A percentile compares a stretch with the other conserved stretches of the same genome.
These are phyloP conservation scores for Diarsia rubi DNA, from an alignment of 2,888 invertebrate species.

Conservation along the genomic window DNA sequence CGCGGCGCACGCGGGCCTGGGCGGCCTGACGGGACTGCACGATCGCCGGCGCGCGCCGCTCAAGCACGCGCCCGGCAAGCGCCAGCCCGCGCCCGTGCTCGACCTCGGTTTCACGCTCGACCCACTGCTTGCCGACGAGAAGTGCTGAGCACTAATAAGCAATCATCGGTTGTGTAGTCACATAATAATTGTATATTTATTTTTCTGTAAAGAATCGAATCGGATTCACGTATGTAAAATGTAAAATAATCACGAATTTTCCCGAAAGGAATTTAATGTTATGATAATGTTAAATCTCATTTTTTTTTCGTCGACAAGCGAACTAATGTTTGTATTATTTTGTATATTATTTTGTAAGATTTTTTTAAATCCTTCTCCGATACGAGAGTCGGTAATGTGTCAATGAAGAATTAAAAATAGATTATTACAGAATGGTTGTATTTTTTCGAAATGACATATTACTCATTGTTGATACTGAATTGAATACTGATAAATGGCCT, in stretches of 20 bases:
- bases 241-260: slow-evolving; percentile 85
- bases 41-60: slow-evolving; percentile 69
- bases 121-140: slow-evolving; percentile 88
- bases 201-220: slow-evolving; percentile 86
- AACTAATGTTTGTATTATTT: slow-evolving; percentile 90
- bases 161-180: slow-evolving; percentile 87
- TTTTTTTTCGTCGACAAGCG: slow-evolving; percentile 80
- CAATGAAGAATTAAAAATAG: slow-evolving; percentile 83
- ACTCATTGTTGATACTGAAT: slow-evolving; percentile 87
- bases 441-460: slow-evolving; percentile 88
- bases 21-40: slow-evolving; percentile 27
- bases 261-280: slow-evolving; percentile 82
- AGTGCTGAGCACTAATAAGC: slow-evolving; percentile 84
- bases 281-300: slow-evolving; percentile 87
- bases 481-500: slow-evolving; percentile 89
- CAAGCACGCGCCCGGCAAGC: slow-evolving; percentile 74
- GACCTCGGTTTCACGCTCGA: slow-evolving; percentile 87
- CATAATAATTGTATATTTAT: slow-evolving; percentile 88
- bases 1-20: slow-evolving; percentile 73
- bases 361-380: slow-evolving; percentile 84
- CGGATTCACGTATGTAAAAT: slow-evolving; percentile 80
- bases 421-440: slow-evolving; percentile 88
- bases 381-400: slow-evolving; percentile 76
- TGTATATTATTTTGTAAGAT: slow-evolving; percentile 90
- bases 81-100: slow-evolving; percentile 76